Conservation (phyloP, 2,888 invertebrate genomes). For the Gasteruption jaculator region DNA sequence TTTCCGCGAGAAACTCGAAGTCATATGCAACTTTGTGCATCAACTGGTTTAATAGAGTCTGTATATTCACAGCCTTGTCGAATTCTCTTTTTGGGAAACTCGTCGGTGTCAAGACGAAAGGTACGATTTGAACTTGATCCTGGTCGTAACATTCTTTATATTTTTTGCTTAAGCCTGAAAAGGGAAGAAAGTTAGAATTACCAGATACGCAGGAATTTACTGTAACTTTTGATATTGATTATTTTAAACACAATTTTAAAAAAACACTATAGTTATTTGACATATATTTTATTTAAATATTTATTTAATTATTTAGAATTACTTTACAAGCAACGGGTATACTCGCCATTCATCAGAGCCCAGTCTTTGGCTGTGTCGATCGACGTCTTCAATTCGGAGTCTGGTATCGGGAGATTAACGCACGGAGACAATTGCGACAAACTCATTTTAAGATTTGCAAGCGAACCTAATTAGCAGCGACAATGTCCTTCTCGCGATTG, state of each 20-base stretch:
- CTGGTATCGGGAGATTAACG: conserved; percentile 64
- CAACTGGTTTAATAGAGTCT: conserved; percentile 56
- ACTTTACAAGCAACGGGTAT: too few relatives aligned
- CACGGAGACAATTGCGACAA: conserved; percentile 55
- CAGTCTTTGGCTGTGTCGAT: conserved; percentile 55
- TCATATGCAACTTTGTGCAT: conserved; percentile 59
- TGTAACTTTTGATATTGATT: too few relatives aligned
- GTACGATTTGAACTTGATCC: conserved; percentile 52
- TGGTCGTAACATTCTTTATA: conserved; percentile 46
- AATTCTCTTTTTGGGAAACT: conserved; percentile 55
- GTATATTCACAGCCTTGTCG: conserved; percentile 53
- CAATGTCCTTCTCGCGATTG: too few relatives aligned
- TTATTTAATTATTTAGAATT: conserved; percentile 15
- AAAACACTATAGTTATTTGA: background rate
- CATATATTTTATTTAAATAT: background rate
- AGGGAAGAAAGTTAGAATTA: conserved; percentile 1
- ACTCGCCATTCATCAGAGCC: conserved; percentile 56
- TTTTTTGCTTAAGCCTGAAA: conserved; percentile 51
- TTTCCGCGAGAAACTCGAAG: conserved; percentile 55
- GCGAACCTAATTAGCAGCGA: too few relatives aligned
- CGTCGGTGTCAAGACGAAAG: conserved; percentile 57
- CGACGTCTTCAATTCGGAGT: conserved; percentile 54
- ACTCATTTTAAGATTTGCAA: conserved; percentile 25
- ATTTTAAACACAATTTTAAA: background rate
- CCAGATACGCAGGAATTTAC: too few relatives aligned